phyloP scores from a whole-genome alignment of 1,140 invertebrate species.

The Meloidogyne floridensis region DNA sequence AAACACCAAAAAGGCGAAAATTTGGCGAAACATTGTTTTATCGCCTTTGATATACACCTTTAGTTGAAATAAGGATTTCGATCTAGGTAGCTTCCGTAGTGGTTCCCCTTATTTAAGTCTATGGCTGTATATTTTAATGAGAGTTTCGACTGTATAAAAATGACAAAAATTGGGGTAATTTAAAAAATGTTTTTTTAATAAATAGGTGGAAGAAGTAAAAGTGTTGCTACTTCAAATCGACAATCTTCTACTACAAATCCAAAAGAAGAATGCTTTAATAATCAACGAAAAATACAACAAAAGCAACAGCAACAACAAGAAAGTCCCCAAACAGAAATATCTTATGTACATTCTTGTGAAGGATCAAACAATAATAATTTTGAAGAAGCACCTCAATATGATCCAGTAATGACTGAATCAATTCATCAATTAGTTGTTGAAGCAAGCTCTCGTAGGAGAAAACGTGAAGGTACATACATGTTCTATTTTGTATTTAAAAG shows the following conservation, averaged over 20 bases:
- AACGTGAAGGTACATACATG: slow-evolving; percentile 3
- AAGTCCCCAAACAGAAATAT: slow-evolving; percentile 61
- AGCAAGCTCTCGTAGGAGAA: slow-evolving; percentile 8
- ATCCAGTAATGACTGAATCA: slow-evolving; percentile 33
- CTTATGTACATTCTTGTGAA: slow-evolving; percentile 61
- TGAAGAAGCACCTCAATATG: slow-evolving; percentile 33
- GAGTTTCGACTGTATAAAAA: no score
- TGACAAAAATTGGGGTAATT: no score
- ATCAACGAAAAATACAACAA: neutral
- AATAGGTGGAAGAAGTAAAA: slow-evolving; percentile 1
- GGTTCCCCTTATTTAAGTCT: no score
- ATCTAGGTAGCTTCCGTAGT: no score
- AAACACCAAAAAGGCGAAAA: no score
- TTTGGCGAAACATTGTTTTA: no score
- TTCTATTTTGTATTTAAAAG: neutral
- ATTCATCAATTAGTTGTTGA: slow-evolving; percentile 25
- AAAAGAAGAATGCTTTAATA: neutral
- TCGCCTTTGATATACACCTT: no score
- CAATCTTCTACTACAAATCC: neutral
- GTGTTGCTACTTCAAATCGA: slow-evolving; percentile 6
- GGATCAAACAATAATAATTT: slow-evolving; percentile 44
- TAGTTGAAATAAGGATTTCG: no score
- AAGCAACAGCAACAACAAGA: slow-evolving; percentile 28
- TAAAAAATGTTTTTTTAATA: no score
- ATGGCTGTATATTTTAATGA: no score